Percentiles rank a stretch among this genome's conserved stretches.
phyloP scores from a whole-genome alignment of 2,888 invertebrate genomes.

The Sepiola atlantica region DNA sequence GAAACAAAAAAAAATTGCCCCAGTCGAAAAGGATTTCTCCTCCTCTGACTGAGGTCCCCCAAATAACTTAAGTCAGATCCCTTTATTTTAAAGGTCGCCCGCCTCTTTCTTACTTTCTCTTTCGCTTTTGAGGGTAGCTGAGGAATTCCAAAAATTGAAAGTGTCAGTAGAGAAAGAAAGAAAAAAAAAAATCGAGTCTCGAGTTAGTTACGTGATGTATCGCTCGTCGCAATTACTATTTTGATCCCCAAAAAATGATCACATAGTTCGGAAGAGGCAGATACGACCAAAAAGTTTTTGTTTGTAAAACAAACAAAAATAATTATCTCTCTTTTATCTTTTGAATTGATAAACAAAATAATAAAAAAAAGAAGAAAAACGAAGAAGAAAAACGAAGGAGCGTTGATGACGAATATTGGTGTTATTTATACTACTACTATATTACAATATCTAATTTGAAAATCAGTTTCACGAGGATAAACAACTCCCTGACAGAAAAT shows the following conservation, averaged over 20 bases:
- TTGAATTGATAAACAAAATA: too few relatives aligned
- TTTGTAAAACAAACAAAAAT: too few relatives aligned
- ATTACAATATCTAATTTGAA: not conserved
- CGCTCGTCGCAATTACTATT: not conserved
- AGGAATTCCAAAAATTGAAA: not conserved
- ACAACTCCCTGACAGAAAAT: not conserved
- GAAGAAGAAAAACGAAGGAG: not conserved
- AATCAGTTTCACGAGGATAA: not conserved
- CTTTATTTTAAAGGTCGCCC: too few relatives aligned
- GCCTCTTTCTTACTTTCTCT: too few relatives aligned
- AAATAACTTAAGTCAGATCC: too few relatives aligned
- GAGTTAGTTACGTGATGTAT: not conserved
- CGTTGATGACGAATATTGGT: too few relatives aligned
- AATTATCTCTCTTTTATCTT: not conserved
- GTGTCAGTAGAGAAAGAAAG: not conserved
- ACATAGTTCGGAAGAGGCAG: not conserved
- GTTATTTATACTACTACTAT: not conserved
- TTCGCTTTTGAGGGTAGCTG: not conserved
- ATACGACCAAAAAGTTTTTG: too few relatives aligned
- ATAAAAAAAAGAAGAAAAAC: not conserved
- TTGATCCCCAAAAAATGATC: not conserved
- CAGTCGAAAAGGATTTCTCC: too few relatives aligned
- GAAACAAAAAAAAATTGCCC: too few relatives aligned
- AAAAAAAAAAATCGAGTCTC: not conserved
- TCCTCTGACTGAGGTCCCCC: too few relatives aligned